Conservation (phyloP, 2,797 vertebrate genomes). For the Bucorvus abyssinicus region DNA sequence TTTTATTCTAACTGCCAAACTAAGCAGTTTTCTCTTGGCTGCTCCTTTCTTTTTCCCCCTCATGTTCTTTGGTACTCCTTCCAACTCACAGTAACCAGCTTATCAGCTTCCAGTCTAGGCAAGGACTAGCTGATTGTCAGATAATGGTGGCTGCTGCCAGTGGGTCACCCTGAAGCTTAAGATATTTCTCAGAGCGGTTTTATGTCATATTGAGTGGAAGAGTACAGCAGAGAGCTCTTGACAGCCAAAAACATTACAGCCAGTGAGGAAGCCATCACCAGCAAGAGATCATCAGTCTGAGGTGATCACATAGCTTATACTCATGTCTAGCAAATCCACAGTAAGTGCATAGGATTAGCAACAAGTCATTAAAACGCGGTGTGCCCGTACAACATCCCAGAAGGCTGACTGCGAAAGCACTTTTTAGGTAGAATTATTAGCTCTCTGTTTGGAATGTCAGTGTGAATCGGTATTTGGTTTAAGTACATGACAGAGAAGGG, state of each 20-base stretch:
- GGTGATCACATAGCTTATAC: background rate
- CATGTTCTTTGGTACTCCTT: background rate
- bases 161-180: background rate
- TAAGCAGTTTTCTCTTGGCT: slow-evolving; percentile 66
- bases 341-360: background rate
- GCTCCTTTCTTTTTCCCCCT: background rate
- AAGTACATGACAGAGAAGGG: background rate
- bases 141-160: background rate
- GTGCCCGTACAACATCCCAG: background rate
- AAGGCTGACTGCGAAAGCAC: background rate
- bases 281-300: background rate
- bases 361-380: background rate
- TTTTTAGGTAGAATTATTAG: background rate
- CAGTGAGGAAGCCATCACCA: background rate
- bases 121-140: background rate
- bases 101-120: slow-evolving; percentile 35
- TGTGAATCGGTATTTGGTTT: background rate
- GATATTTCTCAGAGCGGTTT: background rate
- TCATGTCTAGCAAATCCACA: background rate
- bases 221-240: background rate
- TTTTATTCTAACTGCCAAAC: slow-evolving; percentile 67
- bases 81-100: slow-evolving; percentile 10
- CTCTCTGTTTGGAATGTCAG: background rate
- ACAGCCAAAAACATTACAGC: background rate
- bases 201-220: background rate